Percentiles rank a stretch among this genome's conserved stretches.
phyloP scores from a whole-genome alignment of 2,797 vertebrate species.

The Sus cebifrons region DNA sequence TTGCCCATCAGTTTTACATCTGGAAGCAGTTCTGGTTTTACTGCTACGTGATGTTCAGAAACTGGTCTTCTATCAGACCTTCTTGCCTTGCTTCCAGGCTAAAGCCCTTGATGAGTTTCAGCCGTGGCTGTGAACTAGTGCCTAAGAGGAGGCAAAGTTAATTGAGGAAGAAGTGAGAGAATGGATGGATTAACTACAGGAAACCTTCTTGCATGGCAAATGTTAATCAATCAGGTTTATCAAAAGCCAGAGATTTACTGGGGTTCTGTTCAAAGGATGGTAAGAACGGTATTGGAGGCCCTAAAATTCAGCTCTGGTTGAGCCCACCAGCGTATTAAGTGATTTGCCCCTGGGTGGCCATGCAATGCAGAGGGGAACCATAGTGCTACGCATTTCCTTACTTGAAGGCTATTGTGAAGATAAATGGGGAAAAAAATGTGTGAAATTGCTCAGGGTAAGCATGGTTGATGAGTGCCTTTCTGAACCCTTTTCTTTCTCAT shows the following conservation, averaged over 20 bases:
- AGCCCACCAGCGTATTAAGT: not conserved
- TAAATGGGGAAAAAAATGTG: not conserved
- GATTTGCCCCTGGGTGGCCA: not conserved
- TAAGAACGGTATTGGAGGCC: not conserved
- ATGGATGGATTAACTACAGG: not conserved
- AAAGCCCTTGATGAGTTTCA: not conserved
- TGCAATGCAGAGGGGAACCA: rapidly evolving
- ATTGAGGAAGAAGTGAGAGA: constrained; percentile 3
- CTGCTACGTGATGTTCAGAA: not conserved
- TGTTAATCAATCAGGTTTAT: not conserved
- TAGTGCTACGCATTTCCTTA: not conserved
- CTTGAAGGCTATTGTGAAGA: not conserved
- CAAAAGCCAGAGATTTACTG: not conserved
- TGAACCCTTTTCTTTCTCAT: not conserved
- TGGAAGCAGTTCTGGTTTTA: not conserved
- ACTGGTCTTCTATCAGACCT: not conserved
- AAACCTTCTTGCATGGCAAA: not conserved
- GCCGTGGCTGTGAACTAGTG: not conserved
- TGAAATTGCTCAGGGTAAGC: not conserved
- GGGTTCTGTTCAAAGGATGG: not conserved
- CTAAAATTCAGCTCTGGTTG: not conserved
- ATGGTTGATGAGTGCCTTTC: not conserved
- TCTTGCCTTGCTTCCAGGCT: not conserved
- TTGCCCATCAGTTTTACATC: not conserved
- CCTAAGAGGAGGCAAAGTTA: not conserved